phyloP scores from a whole-genome alignment of 1,140 invertebrate species.

The Drosophila tristis region DNA sequence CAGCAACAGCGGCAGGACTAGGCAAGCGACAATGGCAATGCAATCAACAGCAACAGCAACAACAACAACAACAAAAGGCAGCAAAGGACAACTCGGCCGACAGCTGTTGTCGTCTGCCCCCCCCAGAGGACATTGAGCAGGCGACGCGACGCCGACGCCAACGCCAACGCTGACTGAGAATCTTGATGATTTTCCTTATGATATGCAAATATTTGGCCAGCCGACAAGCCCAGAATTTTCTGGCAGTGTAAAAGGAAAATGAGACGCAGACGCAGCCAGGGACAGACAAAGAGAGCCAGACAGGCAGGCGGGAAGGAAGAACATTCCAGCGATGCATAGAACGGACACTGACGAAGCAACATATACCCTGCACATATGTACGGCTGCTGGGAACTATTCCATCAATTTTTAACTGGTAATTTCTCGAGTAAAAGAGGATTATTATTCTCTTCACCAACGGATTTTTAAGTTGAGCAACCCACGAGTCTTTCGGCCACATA shows the following conservation, averaged over 20 bases:
- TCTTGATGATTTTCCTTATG: conserved; percentile 47
- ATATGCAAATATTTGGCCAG: conserved; percentile 69
- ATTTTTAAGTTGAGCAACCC: too few species aligned
- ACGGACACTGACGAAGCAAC: conserved; percentile 22
- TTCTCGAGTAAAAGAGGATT: too few species aligned
- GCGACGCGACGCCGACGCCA: conserved; percentile 1
- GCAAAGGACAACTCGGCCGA: conserved; percentile 42
- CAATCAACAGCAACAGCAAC: conserved; percentile 42
- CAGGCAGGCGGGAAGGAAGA: conserved; percentile 18
- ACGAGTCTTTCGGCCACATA: too few species aligned
- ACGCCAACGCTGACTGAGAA: background rate
- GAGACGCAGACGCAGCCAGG: background rate
- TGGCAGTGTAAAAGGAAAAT: conserved; percentile 44
- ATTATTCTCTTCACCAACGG: too few species aligned
- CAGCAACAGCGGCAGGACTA: conserved; percentile 11
- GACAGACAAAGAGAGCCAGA: conserved; percentile 14
- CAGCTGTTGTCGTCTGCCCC: conserved; percentile 61
- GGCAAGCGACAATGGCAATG: conserved; percentile 27
- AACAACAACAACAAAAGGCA: conserved; percentile 31
- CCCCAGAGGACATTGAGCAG: conserved; percentile 22
- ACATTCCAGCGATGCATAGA: conserved; percentile 24
- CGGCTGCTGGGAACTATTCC: conserved; percentile 19
- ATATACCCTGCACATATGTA: conserved; percentile 24
- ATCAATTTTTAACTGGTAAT: too few species aligned
- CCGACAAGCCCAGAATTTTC: conserved; percentile 44